A percentile compares a stretch with the other conserved stretches of the same genome.
phyloP scores from a whole-genome alignment of 1,140 invertebrate genomes.

The Lethrus apterus region DNA sequence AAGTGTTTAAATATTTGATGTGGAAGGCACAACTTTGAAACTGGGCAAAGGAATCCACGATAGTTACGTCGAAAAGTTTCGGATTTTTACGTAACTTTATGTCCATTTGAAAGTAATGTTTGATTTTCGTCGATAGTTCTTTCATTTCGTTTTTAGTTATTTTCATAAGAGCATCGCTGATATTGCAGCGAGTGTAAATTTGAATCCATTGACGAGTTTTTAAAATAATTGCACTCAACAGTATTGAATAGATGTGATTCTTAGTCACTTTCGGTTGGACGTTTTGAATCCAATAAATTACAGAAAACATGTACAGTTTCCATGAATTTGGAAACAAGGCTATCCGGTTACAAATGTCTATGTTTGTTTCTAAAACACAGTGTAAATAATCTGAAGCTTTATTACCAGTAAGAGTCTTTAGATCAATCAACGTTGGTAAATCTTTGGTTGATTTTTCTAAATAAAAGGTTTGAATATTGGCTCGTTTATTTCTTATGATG shows the following conservation, averaged over 20 bases:
- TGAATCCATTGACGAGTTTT: conserved; percentile 26
- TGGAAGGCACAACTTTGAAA: conserved; percentile 62
- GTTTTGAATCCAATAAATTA: conserved; percentile 61
- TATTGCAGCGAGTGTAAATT: conserved; percentile 2
- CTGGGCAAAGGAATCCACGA: conserved; percentile 62
- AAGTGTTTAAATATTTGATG: conserved; percentile 54
- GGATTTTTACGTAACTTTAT: conserved; percentile 49
- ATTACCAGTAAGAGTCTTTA: conserved; percentile 31
- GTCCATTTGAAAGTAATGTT: conserved; percentile 59
- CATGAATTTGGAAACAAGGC: conserved; percentile 50
- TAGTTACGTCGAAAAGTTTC: conserved; percentile 51
- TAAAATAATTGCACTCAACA: conserved; percentile 54
- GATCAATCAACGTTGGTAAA: conserved; percentile 38
- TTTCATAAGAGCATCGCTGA: background rate
- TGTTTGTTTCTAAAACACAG: conserved; percentile 41
- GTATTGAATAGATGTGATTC: conserved; percentile 51
- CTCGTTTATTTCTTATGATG: conserved; percentile 36
- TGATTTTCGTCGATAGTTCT: conserved; percentile 51
- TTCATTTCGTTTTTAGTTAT: conserved; percentile 49
- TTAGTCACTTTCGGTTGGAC: conserved; percentile 40
- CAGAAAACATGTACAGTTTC: conserved; percentile 53
- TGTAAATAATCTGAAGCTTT: conserved; percentile 41
- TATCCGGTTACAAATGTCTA: conserved; percentile 35
- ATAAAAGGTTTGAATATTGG: conserved; percentile 29
- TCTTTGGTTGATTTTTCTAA: conserved; percentile 35